These are phyloP conservation scores for Hypomesus transpacificus DNA, from an alignment of 2,113 vertebrate species.

Conservation along the genomic window DNA sequence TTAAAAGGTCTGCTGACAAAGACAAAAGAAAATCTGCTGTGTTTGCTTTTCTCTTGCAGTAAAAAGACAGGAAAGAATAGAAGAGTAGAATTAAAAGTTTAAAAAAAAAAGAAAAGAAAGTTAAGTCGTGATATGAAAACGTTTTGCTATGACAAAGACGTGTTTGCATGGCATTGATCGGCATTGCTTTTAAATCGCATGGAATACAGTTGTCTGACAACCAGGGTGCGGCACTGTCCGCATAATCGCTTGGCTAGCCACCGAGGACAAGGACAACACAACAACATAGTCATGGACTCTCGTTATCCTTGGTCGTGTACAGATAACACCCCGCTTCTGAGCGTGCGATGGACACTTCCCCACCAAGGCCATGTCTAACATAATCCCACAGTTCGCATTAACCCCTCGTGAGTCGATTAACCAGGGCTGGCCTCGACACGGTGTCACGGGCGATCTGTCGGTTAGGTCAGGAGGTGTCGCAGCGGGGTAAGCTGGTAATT, in stretches of 20 bases:
- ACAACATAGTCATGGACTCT: not conserved
- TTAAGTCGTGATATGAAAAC: not conserved
- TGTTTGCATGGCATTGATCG: slow-evolving; percentile 6
- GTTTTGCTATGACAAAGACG: not conserved
- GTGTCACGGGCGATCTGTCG: not conserved
- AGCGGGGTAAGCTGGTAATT: slow-evolving; percentile 34
- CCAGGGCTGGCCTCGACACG: too few species aligned
- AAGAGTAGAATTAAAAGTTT: not conserved
- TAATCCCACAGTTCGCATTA: too few species aligned
- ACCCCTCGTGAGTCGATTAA: too few species aligned
- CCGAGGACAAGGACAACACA: slow-evolving; percentile 37
- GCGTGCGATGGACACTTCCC: too few species aligned
- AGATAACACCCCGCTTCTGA: too few species aligned
- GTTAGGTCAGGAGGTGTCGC: slow-evolving; percentile 9
- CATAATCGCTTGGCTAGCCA: slow-evolving; percentile 25
- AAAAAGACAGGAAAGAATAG: not conserved
- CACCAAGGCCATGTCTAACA: too few species aligned
- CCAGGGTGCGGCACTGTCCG: not conserved
- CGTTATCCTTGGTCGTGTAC: too few species aligned
- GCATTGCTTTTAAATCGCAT: not conserved
- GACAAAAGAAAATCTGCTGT: not conserved
- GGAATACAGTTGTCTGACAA: not conserved
- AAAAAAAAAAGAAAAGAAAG: not conserved
- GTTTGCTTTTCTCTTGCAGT: not conserved
- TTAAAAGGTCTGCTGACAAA: too few species aligned